These are phyloP conservation scores for Elanus axillaris DNA, from an alignment of 2,113 vertebrate species.

Conservation along the genomic window DNA sequence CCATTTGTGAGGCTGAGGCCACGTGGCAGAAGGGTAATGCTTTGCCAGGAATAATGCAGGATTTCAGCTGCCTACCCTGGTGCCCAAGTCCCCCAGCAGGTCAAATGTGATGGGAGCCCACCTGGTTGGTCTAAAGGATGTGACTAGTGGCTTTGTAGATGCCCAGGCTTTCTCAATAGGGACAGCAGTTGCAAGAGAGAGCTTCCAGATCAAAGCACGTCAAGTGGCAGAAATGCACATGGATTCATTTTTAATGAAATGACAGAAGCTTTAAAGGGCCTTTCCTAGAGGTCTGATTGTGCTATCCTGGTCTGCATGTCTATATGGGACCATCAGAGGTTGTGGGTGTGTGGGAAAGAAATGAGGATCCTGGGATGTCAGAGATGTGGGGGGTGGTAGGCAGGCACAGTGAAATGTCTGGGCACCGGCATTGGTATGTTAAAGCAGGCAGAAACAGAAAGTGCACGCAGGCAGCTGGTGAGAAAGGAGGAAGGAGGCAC, in stretches of 20 bases:
- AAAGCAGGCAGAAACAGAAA: background rate
- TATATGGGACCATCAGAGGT: background rate
- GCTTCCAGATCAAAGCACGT: background rate
- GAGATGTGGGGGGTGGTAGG: background rate
- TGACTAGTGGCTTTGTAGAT: background rate
- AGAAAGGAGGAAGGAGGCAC: background rate
- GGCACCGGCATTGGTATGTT: background rate
- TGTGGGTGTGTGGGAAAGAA: background rate
- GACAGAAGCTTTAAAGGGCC: background rate
- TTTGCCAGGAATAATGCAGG: background rate
- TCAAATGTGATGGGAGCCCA: background rate
- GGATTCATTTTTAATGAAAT: background rate
- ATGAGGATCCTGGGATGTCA: background rate
- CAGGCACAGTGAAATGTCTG: background rate
- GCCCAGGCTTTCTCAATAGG: background rate
- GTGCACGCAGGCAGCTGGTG: background rate
- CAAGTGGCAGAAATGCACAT: background rate
- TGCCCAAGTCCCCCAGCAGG: background rate
- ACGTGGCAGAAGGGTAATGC: background rate
- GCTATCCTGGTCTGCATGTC: background rate
- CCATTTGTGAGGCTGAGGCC: background rate
- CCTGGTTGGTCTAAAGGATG: background rate
- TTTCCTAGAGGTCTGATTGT: background rate
- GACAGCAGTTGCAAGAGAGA: background rate
- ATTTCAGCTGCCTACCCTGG: background rate